phyloP scores from a whole-genome alignment of 2,888 invertebrate genomes.

The Heliconius ethilla region DNA sequence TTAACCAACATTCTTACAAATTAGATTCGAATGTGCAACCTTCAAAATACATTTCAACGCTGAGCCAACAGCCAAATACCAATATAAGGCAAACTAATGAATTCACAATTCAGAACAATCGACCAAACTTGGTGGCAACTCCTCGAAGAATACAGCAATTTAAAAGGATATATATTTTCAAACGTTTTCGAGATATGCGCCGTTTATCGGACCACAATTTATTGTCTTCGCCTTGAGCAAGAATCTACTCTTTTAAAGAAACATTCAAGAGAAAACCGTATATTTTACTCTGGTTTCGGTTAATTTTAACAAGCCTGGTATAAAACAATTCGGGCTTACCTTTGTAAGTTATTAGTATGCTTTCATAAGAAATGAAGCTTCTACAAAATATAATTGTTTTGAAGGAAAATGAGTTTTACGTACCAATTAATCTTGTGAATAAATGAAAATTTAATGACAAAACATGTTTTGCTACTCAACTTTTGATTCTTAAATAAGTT shows the following conservation, averaged over 20 bases:
- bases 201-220: slow-evolving; percentile 57
- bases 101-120: slow-evolving; percentile 25
- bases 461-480: not conserved
- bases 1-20: not conserved
- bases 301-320: slow-evolving; percentile 20
- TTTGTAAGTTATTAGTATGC: slow-evolving; percentile 3
- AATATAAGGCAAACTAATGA: slow-evolving; percentile 17
- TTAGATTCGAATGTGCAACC: not conserved
- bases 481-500: not conserved
- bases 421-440: not conserved
- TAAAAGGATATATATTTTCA: slow-evolving; percentile 51
- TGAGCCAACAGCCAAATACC: not conserved
- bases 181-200: slow-evolving; percentile 29
- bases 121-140: slow-evolving; percentile 26
- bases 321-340: slow-evolving; percentile 9
- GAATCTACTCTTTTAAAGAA: slow-evolving; percentile 45
- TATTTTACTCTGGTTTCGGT: slow-evolving; percentile 18
- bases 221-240: slow-evolving; percentile 46
- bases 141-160: slow-evolving; percentile 50
- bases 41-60: not conserved
- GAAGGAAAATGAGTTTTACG: not conserved
- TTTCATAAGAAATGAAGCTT: slow-evolving; percentile 7
- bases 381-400: slow-evolving; percentile 5
- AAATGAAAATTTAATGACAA: not conserved
- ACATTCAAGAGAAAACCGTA: slow-evolving; percentile 23